Evolutionary conservation across 1,140 invertebrate genomes (phyloP).

Genomic region (Drosophila willistoni): DNA sequence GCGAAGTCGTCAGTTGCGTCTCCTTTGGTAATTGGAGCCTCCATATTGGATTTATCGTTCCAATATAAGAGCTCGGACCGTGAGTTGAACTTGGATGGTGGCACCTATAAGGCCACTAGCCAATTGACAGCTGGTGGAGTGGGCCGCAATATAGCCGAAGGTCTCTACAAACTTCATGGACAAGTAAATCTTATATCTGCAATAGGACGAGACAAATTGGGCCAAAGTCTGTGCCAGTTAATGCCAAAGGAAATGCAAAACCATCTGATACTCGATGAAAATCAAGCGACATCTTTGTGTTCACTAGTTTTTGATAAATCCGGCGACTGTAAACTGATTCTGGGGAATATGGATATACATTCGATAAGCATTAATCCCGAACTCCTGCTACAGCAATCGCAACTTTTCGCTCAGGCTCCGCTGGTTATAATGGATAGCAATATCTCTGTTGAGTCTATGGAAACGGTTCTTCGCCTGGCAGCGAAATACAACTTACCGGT

Average conservation of each 20-base stretch:
- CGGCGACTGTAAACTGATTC: constrained; percentile 90
- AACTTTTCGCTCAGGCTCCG: constrained; percentile 86
- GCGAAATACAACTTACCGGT: constrained; percentile 86
- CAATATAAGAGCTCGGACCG: constrained; percentile 52
- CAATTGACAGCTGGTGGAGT: constrained; percentile 92
- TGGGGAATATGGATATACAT: constrained; percentile 94
- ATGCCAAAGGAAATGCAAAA: constrained; percentile 72
- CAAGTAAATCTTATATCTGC: constrained; percentile 90
- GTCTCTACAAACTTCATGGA: constrained; percentile 88
- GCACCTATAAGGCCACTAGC: constrained; percentile 88
- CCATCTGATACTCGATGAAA: constrained; percentile 81
- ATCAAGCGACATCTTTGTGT: constrained; percentile 88
- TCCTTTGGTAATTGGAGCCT: constrained; percentile 68
- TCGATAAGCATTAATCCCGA: constrained; percentile 86
- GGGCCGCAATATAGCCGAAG: constrained; percentile 95
- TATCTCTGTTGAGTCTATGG: constrained; percentile 87
- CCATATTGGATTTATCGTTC: constrained; percentile 72
- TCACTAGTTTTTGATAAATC: constrained; percentile 88
- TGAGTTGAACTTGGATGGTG: constrained; percentile 88
- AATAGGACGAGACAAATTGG: constrained; percentile 89
- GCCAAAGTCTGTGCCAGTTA: constrained; percentile 83
- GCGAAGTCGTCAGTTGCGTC: constrained; percentile 28
- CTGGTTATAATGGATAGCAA: constrained; percentile 93
- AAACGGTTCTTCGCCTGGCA: constrained; percentile 87
- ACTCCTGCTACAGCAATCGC: constrained; percentile 84